Conservation (phyloP, 2,113 vertebrate species). For the Vicugna pacos region DNA sequence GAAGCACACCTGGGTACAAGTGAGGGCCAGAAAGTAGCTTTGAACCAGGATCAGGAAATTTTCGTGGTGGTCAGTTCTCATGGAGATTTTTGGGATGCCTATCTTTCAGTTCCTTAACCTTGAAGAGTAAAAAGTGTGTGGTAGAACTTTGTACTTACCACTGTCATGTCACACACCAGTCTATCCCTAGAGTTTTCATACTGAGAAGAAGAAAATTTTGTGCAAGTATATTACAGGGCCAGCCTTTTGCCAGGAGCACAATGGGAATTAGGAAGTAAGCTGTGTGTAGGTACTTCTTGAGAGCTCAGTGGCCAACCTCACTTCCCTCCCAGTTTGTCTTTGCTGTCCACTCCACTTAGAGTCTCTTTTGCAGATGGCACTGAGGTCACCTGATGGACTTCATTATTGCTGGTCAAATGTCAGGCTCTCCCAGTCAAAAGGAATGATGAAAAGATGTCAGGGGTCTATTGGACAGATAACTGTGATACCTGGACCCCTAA, state of each 20-base stretch:
- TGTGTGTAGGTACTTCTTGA: not conserved
- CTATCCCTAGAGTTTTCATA: not conserved
- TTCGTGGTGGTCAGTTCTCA: not conserved
- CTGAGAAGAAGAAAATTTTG: not conserved
- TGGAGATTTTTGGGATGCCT: not conserved
- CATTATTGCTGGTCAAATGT: not conserved
- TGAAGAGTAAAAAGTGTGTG: not conserved
- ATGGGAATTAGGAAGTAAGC: not conserved
- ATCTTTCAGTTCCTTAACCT: not conserved
- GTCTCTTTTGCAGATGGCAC: not conserved
- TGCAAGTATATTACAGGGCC: not conserved
- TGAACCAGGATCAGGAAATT: not conserved
- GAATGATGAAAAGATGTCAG: not conserved
- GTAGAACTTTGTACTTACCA: not conserved
- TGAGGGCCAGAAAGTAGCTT: not conserved
- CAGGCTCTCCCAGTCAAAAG: not conserved
- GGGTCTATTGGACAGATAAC: not conserved
- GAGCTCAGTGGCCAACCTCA: not conserved
- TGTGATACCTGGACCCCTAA: not conserved
- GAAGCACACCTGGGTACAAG: not conserved
- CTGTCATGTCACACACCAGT: not conserved
- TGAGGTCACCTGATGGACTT: not conserved
- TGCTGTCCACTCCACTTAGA: not conserved
- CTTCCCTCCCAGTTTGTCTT: not conserved
- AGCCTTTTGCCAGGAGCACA: not conserved